phyloP scores from a whole-genome alignment of 2,888 invertebrate species.

The Eristalis intricaria region DNA sequence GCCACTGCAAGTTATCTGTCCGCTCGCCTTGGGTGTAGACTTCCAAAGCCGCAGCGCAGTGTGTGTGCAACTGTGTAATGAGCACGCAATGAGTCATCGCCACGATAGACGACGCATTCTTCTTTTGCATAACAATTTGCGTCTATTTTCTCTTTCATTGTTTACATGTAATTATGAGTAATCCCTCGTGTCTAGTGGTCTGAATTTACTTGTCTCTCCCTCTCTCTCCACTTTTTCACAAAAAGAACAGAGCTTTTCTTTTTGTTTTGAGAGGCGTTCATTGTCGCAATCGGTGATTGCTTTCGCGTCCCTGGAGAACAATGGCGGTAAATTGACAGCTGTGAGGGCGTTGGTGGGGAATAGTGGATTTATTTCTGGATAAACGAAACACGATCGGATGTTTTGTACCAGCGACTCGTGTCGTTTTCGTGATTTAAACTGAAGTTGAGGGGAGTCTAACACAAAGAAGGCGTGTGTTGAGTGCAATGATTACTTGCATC shows the following conservation, averaged over 20 bases:
- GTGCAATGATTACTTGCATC: too few species aligned
- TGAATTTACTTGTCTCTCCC: constrained; percentile 6
- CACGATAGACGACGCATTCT: constrained; percentile 14
- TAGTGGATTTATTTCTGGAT: background rate
- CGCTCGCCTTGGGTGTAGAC: constrained; percentile 6
- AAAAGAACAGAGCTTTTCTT: background rate
- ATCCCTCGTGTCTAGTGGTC: constrained; percentile 11
- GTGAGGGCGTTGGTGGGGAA: background rate
- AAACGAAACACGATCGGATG: too few species aligned
- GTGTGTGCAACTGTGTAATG: background rate
- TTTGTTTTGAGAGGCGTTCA: constrained; percentile 36
- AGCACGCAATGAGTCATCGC: constrained; percentile 34
- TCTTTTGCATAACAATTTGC: constrained; percentile 54
- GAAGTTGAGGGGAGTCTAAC: too few species aligned
- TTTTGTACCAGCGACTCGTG: too few species aligned
- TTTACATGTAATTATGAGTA: constrained; percentile 48
- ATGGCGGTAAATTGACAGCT: constrained; percentile 31
- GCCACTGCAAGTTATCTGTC: constrained; percentile 13
- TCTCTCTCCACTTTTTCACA: background rate
- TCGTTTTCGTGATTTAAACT: too few species aligned
- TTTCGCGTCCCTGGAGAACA: constrained; percentile 15
- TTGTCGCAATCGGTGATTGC: constrained; percentile 47
- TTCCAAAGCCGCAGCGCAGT: background rate
- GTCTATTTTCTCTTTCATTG: constrained; percentile 23
- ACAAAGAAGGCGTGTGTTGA: too few species aligned